phyloP scores from a whole-genome alignment of 1,140 invertebrate species.

The Neodiprion virginianus region DNA sequence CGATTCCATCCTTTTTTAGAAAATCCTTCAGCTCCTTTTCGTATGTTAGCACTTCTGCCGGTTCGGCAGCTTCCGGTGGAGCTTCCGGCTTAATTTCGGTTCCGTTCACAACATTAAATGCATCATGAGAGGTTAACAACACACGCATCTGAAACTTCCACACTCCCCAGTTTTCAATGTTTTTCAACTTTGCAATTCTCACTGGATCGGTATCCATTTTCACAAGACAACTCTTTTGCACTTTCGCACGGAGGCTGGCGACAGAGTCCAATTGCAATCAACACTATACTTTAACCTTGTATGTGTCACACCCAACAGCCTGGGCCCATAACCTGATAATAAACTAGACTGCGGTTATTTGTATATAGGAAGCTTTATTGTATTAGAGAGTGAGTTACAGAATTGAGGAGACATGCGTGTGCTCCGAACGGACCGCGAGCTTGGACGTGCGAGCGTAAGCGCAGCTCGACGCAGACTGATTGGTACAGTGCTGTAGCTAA shows the following conservation, averaged over 20 bases:
- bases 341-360: not conserved
- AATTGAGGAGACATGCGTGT: too few species aligned
- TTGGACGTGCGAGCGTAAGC: too few species aligned
- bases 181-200: constrained; percentile 24
- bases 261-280: not conserved
- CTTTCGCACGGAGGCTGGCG: constrained; percentile 13
- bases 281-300: not conserved
- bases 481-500: too few species aligned
- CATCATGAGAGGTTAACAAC: constrained; percentile 23
- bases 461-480: too few species aligned
- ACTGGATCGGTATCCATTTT: constrained; percentile 21
- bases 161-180: constrained; percentile 26
- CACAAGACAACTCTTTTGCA: constrained; percentile 11
- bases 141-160: constrained; percentile 38
- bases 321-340: constrained; percentile 26
- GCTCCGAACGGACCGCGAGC: too few species aligned
- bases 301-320: not conserved
- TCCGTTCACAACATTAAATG: constrained; percentile 25
- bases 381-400: too few species aligned
- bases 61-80: not conserved
- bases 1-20: constrained; percentile 29
- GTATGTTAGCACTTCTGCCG: not conserved
- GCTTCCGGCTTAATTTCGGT: constrained; percentile 6
- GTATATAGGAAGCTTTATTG: too few species aligned
- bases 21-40: constrained; percentile 22